Evolutionary conservation across 2,888 invertebrate genomes (phyloP), one percentile per base, ranked within the genome.

Genomic region (Callimorpha dominula): DNA sequence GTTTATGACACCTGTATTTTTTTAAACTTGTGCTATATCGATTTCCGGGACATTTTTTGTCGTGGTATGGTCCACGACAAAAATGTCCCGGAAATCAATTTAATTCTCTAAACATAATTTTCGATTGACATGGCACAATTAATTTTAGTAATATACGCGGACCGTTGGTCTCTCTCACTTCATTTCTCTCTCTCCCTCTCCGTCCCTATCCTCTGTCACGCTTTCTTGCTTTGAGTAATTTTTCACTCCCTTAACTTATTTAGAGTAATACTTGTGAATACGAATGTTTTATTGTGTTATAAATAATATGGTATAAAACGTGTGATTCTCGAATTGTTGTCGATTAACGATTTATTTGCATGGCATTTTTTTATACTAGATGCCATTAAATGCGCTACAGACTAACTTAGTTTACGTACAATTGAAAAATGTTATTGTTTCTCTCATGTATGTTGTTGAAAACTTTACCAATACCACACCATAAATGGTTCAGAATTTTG

Each of bases 391-490:
- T n/a, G 12, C 6, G 42, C n/a, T 43, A 54, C 42, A 67, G 6
- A 42, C n/a, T 42, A 67, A 54, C 12, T 12, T n/a, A 46, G 9
- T 9, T 6, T 46, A 46, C 43, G 6, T 46, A 46, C 0, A 46
- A 46, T 31, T 1, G 40, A n/a, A 40, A 52, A 68, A 68, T 14
- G 3, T 54, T 42, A 15, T 50, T 50, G 15, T 71, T 57, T 50
- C 62, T 64, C 1, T 17, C 31, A 40, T 50, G 52, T 57, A 65
- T 43, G 11, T 50, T 42, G 62, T 57, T 64, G 66, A 42, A 63
- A 81, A 79, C 81, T 79, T 81, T 78, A 81, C 81, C 81, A 82
- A 82, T 78, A 81, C 81, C 78, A 74, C 80, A 74, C 78, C 80
- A 73, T 73, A 73, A 50, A 70, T 73, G 69, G 65, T 49, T 71